phyloP scores from a whole-genome alignment of 2,113 vertebrate species.

The Clinocottus analis region DNA sequence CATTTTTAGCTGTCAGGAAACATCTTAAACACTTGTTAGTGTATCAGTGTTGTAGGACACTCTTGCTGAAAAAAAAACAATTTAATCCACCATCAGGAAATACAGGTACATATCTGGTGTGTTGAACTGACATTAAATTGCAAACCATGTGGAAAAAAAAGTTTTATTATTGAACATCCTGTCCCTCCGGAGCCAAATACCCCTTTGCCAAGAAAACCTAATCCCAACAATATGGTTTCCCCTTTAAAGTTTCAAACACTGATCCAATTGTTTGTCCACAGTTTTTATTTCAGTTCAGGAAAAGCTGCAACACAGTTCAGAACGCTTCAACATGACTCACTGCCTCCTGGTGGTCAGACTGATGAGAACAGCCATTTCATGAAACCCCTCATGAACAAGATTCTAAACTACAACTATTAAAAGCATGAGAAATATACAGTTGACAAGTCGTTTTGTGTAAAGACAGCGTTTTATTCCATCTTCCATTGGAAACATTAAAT shows the following conservation, averaged over 20 bases:
- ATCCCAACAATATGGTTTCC: neutral
- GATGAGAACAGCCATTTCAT: conserved; percentile 30
- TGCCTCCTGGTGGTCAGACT: conserved; percentile 56
- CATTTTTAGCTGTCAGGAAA: no score
- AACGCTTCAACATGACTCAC: conserved; percentile 14
- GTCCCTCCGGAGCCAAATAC: no score
- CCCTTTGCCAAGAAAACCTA: no score
- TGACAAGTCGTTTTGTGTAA: conserved; percentile 68
- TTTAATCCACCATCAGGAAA: no score
- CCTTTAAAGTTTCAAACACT: conserved; percentile 15
- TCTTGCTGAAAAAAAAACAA: no score
- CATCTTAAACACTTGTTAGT: no score
- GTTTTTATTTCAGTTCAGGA: conserved; percentile 61
- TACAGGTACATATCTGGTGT: no score
- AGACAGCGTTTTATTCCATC: conserved; percentile 83
- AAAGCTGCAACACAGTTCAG: conserved; percentile 42
- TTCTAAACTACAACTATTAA: neutral
- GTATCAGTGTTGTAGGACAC: no score
- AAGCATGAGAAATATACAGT: conserved; percentile 51
- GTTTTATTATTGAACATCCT: no score
- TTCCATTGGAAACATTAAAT: conserved; percentile 84
- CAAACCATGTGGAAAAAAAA: no score
- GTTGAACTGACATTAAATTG: no score
- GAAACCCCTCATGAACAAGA: conserved; percentile 7
- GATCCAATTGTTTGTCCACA: conserved; percentile 29